Base-by-base conservation (phyloP, 2,113 vertebrate genomes). In the Platycercus adscitus region DNA sequence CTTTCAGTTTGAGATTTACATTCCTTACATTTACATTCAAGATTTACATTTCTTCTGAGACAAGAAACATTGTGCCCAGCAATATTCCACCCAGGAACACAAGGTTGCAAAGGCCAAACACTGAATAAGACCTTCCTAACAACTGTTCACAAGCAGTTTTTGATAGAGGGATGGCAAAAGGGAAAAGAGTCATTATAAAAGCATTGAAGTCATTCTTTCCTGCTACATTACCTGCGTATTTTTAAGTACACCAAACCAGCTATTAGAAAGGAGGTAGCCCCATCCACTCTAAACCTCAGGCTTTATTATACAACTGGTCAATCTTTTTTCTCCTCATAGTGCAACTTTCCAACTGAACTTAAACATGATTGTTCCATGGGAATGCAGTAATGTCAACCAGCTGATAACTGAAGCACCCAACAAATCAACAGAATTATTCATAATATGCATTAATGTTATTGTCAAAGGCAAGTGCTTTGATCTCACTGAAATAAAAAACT, bases 271-370 rank as follows among this genome's bases (percentile, higher is more conserved):
- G 86, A 95, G 95, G 64, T 60, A 23, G 75, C 35, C 63, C 13
- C 47, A 39, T 75, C 68, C 56, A 60, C 18, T 65, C 58, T 35
- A 77, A 63, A 72, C 92, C 90, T 83, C 50, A 18, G 88, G 85
- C 66, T 88, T 76, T 93, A 75, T 93, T 91, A 83, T 80, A 96
- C 41, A 71, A 80, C 80, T 68, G 77, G 88, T 81, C 43, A 70
- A 81, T 43, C 33, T 31, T 80, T 53, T 88, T 83, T 92, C 46
- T n/a, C 60, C 56, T 53, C 3, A 0, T 55, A 41, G 52, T 89
- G 39, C 84, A 93, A 87, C 69, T 84, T 94, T 70, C 72, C 83
- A 83, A 37, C 0, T 7, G 83, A 88, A 90, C 68, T 89, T 90
- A 66, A 76, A 69, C 55, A 35, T 0, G 0, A 63, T 86, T 66